Percentiles rank a stretch among this genome's conserved stretches.
phyloP scores from a whole-genome alignment of 92 coral and sea anemone species.

The Phenganax stokvisi region DNA sequence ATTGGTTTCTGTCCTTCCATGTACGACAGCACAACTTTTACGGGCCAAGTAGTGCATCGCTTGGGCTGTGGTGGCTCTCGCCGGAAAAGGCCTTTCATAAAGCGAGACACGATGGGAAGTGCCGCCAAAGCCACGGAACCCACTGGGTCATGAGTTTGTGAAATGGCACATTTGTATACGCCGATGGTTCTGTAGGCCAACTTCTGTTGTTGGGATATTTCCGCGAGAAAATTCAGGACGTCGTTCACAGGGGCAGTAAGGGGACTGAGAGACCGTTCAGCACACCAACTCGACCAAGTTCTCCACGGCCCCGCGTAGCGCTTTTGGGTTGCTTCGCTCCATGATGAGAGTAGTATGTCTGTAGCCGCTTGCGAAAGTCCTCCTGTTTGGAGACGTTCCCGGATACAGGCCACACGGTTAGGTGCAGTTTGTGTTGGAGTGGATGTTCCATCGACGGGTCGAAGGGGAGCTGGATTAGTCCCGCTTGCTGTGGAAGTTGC shows the following conservation, averaged over 20 bases:
- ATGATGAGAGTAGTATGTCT: conserved; percentile 32
- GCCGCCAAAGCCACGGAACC: conserved; percentile 32
- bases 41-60: conserved; percentile 43
- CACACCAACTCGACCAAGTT: conserved; percentile 42
- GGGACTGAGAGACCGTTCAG: conserved; percentile 35
- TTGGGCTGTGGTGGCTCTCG: conserved; percentile 39
- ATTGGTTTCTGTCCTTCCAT: conserved; percentile 30
- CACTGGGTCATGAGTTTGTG: conserved; percentile 41
- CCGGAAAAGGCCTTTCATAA: conserved; percentile 44
- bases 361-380: conserved; percentile 39
- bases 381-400: conserved; percentile 30
- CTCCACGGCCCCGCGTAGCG: conserved; percentile 37
- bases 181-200: conserved; percentile 37
- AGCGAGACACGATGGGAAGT: conserved; percentile 45
- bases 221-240: conserved; percentile 35
- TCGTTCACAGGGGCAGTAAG: conserved; percentile 31
- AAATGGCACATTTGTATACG: conserved; percentile 39
- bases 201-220: background rate
- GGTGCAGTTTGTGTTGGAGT: conserved; percentile 40
- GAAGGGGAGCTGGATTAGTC: conserved; percentile 46
- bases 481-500: conserved; percentile 39
- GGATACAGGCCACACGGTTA: conserved; percentile 55
- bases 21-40: conserved; percentile 1
- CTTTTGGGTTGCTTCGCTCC: conserved; percentile 38
- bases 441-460: conserved; percentile 43